Evolutionary conservation across 30 jellyfish, hydroid and myxozoan genomes (phyloP), one percentile per base, ranked within the genome.

Genomic region (Rhopilema esculentum): DNA sequence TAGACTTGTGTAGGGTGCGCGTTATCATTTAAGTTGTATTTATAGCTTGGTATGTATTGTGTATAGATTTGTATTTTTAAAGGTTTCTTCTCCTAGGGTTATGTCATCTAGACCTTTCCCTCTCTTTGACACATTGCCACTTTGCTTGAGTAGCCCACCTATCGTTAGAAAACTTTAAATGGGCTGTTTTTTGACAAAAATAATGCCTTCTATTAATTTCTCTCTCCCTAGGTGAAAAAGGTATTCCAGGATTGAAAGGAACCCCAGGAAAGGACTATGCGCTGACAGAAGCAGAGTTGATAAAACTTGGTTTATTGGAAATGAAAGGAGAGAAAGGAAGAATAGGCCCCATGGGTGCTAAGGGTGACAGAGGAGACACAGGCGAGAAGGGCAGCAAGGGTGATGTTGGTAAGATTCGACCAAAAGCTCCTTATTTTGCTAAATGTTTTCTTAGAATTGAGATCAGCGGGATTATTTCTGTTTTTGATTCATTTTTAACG

Each of bases 191-290:
- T n/a, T n/a, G n/a, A n/a, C n/a, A n/a, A n/a, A n/a, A 12, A 40
- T 12, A 40, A 12, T 2, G 57, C 57, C 9, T 2, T 40, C 57
- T 40, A 40, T 2, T 51, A 29, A 32, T 1, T 28, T 1, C 2
- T 74, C 69, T 49, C 49, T 77, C 32, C 28, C 16, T 20, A 77
- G 87, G 87, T 53, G 77, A 27, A 9, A 50, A 27, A 31, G 95
- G 95, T 6, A 21, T 22, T n/a, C 29, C 25, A 27, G 97, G 97
- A 4, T 48, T 22, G 29, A 64, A 63, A 33, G 97, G 97, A 2
- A 25, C 33, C 4, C 67, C 77, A 68, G 87, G 87, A 21, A 51
- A 30, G 16, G 87, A 77, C 18, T 77, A 49, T 53, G 27, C 0
- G 9, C 63, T 77, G 76, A 77, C 87, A 23, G 40, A 77, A 8